Conservation (phyloP, 2,888 invertebrate species). For the Bhutanitis thaidina region DNA sequence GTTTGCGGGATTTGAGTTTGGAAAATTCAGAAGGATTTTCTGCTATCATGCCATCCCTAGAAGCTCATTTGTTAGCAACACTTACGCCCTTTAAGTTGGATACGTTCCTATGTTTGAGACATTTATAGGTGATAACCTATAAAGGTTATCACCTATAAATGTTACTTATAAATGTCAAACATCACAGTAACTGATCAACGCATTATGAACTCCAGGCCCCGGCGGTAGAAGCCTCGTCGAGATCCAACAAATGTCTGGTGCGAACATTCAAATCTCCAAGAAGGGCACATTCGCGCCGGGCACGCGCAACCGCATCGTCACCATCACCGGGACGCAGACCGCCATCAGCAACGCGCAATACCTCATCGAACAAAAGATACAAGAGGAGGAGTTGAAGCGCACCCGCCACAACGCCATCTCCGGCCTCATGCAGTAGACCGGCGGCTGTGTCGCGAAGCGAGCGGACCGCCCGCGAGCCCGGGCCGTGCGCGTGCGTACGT, state of each 20-base stretch:
- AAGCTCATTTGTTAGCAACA: no score
- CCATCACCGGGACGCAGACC: slow-evolving; percentile 93
- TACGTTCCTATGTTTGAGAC: no score
- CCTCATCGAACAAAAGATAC: slow-evolving; percentile 97
- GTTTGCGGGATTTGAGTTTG: no score
- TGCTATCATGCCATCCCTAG: no score
- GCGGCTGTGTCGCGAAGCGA: background rate
- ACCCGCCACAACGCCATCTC: slow-evolving; percentile 92
- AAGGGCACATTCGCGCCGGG: slow-evolving; percentile 98
- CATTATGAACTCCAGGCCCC: slow-evolving; percentile 83
- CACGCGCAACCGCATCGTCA: slow-evolving; percentile 97
- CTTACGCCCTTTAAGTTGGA: no score
- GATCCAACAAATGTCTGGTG: slow-evolving; percentile 97
- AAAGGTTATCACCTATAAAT: no score
- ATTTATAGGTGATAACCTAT: no score
- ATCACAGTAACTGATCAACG: background rate
- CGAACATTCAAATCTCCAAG: slow-evolving; percentile 99
- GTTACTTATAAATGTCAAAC: no score
- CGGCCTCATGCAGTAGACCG: slow-evolving; percentile 84
- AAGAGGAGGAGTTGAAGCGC: slow-evolving; percentile 96
- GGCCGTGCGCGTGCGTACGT: background rate
- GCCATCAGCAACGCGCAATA: slow-evolving; percentile 95
- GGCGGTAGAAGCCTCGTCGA: slow-evolving; percentile 97
- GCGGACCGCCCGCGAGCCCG: background rate
- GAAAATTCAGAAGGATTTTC: no score